Base-by-base conservation (phyloP, 2,113 vertebrate species). In the Chloropsis cyanopogon region DNA sequence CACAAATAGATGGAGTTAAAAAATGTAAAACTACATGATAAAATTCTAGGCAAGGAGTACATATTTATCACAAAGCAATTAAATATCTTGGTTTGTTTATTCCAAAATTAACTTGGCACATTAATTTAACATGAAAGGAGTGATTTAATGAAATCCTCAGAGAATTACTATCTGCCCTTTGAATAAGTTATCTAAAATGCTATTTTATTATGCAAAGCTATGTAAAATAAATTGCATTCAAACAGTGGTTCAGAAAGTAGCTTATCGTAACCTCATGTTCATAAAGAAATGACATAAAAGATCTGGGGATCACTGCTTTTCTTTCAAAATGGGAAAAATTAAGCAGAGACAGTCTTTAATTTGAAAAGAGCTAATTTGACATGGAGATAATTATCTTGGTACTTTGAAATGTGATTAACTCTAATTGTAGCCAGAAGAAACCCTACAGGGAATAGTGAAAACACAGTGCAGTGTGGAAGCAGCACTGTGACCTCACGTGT, bases 181-280 rank as follows among this genome's bases (percentile, higher is more conserved):
- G 96, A 97, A 97, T 96, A 96, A 97, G 95, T 96, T 96, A 97
- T 95, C 96, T 97, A 96, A 97, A 97, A 95, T 95, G 89, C 91
- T 65, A 96, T 97, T 98, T 98, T 97, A 96, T 97, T 97, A 97
- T 98, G 97, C 93, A 97, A 98, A 98, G 94, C 94, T 96, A 88
- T 90, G 83, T 95, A 97, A 98, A 98, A 98, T 97, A 97, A 98
- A 97, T 97, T 97, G 80, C 94, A 95, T 96, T 98, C 93, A 97
- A 97, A 91, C 82, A 91, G 69, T 76, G 63, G 81, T 97, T 98
- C 88, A 96, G 97, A 97, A 97, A 97, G 95, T 80, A 94, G 95
- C 97, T 98, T 97, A 97, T 97, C 59, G 2, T 96, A 97, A 97
- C 84, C 84, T 94, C 73, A 76, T 97, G 95, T 95, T 96, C 94